Evolutionary conservation across 1,140 invertebrate species (phyloP).

Genomic region (Pogonomyrmex barbatus): DNA sequence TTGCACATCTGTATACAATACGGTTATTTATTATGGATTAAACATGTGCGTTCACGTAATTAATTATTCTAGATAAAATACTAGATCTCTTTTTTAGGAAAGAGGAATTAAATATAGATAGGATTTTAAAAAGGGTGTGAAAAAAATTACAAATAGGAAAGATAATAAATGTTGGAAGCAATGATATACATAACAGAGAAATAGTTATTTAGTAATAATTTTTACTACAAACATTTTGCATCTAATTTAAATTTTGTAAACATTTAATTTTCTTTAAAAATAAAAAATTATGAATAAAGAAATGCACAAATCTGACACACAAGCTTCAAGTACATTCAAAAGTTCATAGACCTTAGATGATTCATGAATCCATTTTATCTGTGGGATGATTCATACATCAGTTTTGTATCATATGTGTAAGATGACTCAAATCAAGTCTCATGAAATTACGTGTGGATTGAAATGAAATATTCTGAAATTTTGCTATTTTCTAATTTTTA

Average conservation of each 20-base stretch:
- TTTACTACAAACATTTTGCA: neutral
- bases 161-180: neutral
- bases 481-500: neutral
- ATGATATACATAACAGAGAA: neutral
- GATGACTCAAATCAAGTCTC: slow-evolving; percentile 17
- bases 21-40: neutral
- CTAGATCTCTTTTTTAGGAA: neutral
- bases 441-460: slow-evolving; percentile 1
- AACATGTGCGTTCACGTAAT: neutral
- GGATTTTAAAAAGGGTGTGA: neutral
- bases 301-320: neutral
- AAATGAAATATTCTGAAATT: slow-evolving; percentile 9
- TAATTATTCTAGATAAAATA: slow-evolving; percentile 1
- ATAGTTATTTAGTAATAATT: neutral
- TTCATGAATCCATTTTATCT: slow-evolving; percentile 46
- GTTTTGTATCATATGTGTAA: slow-evolving; percentile 27
- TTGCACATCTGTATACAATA: slow-evolving; percentile 4
- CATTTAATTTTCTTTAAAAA: neutral
- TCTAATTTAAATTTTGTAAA: neutral
- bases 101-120: neutral
- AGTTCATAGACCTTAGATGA: slow-evolving; percentile 48
- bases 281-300: neutral
- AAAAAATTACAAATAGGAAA: neutral
- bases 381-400: slow-evolving; percentile 34
- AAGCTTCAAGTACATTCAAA: neutral